These are phyloP conservation scores for Rhagophthalmus giganteus DNA, from an alignment of 2,888 invertebrate species.

Conservation along the genomic window DNA sequence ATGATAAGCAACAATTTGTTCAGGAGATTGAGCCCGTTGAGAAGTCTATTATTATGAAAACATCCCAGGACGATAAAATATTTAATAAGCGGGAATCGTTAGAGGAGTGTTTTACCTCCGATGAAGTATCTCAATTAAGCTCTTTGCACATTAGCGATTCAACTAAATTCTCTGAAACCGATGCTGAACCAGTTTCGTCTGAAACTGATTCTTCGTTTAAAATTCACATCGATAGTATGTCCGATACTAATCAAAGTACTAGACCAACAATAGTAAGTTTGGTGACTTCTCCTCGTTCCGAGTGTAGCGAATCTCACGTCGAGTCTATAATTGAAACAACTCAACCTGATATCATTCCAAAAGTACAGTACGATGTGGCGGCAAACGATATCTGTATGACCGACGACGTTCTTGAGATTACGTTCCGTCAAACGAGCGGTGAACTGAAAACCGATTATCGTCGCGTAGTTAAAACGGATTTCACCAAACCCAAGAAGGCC, in stretches of 20 bases:
- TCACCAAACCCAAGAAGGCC: background rate
- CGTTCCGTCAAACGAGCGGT: conserved; percentile 43
- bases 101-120: conserved; percentile 28
- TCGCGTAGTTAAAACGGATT: background rate
- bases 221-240: conserved; percentile 39
- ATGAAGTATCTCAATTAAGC: conserved; percentile 38
- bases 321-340: conserved; percentile 44
- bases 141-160: conserved; percentile 41
- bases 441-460: background rate
- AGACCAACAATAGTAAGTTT: conserved; percentile 2
- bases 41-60: background rate
- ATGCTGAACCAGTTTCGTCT: conserved; percentile 48
- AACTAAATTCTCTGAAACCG: conserved; percentile 46
- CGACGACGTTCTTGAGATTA: conserved; percentile 55
- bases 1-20: background rate
- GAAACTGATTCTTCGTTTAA: conserved; percentile 48
- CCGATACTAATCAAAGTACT: conserved; percentile 33
- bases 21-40: background rate
- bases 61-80: background rate
- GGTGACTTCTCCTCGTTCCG: conserved; percentile 41
- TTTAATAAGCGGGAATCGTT: conserved; percentile 13
- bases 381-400: conserved; percentile 53
- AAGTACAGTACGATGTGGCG: conserved; percentile 22
- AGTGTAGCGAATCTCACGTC: conserved; percentile 44
- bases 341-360: conserved; percentile 11